phyloP scores from a whole-genome alignment of 2,888 invertebrate species.

The Anagyrus pseudococci region DNA sequence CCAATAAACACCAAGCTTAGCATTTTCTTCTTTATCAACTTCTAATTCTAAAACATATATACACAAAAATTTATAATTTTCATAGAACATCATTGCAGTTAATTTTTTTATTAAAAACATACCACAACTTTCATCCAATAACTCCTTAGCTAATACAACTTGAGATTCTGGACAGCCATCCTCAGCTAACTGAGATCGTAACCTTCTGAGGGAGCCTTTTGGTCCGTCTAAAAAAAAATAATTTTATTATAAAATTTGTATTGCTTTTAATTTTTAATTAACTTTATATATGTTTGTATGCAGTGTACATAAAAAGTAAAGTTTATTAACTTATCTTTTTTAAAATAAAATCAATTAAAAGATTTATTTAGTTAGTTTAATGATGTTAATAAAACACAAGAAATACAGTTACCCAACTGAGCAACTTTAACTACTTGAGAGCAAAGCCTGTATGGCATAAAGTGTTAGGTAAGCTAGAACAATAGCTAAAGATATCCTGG shows the following conservation, averaged over 20 bases:
- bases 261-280: not conserved
- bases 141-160: conserved; percentile 83
- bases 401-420: no score
- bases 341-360: no score
- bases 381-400: no score
- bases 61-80: no score
- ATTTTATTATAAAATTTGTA: not conserved
- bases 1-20: conserved; percentile 87
- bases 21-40: conserved; percentile 76
- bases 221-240: conserved; percentile 67
- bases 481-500: not conserved
- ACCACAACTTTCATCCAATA: conserved; percentile 82
- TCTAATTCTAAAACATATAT: conserved; percentile 73
- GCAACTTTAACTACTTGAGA: no score
- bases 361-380: no score
- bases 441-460: no score
- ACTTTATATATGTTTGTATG: no score
- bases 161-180: conserved; percentile 91
- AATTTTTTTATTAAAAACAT: conserved; percentile 44
- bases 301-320: no score
- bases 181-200: conserved; percentile 78
- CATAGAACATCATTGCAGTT: no score
- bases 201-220: conserved; percentile 69
- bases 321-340: no score
- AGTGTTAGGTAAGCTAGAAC: no score